Evolutionary conservation across 2,888 invertebrate species (phyloP).

Genomic region (Rhodophaea formosa): DNA sequence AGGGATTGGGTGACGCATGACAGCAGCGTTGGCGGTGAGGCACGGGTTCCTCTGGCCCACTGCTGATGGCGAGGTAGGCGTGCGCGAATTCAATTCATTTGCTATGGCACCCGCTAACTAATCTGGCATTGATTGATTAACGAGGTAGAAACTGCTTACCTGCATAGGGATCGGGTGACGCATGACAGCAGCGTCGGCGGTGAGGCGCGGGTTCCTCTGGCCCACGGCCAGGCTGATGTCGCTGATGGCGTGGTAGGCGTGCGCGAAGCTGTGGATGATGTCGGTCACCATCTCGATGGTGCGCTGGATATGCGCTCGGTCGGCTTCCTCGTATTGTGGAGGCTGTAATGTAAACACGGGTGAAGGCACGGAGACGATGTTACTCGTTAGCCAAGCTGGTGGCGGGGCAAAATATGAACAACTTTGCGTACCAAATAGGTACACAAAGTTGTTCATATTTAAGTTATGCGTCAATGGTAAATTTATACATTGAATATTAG

Average conservation of each 20-base stretch:
- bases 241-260: slow-evolving; percentile 92
- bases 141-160: slow-evolving; percentile 34
- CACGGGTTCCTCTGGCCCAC: slow-evolving; percentile 46
- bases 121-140: not conserved
- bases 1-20: slow-evolving; percentile 43
- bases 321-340: slow-evolving; percentile 45
- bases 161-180: slow-evolving; percentile 52
- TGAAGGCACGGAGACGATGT: too few relatives aligned
- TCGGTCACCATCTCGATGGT: slow-evolving; percentile 88
- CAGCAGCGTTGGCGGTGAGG: slow-evolving; percentile 45
- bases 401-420: too few relatives aligned
- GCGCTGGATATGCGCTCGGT: slow-evolving; percentile 80
- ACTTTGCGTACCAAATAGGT: too few relatives aligned
- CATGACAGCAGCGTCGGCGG: slow-evolving; percentile 40
- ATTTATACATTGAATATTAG: too few relatives aligned
- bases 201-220: slow-evolving; percentile 45
- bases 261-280: slow-evolving; percentile 91
- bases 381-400: too few relatives aligned
- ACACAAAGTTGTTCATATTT: too few relatives aligned
- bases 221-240: too few relatives aligned
- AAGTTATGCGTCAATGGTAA: too few relatives aligned
- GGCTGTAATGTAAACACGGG: slow-evolving; percentile 29
- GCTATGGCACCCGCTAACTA: too few relatives aligned
- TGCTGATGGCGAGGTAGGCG: slow-evolving; percentile 86
- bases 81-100: too few relatives aligned